Conservation (phyloP, 2,113 vertebrate species). For the Gasterosteus aculeatus region DNA sequence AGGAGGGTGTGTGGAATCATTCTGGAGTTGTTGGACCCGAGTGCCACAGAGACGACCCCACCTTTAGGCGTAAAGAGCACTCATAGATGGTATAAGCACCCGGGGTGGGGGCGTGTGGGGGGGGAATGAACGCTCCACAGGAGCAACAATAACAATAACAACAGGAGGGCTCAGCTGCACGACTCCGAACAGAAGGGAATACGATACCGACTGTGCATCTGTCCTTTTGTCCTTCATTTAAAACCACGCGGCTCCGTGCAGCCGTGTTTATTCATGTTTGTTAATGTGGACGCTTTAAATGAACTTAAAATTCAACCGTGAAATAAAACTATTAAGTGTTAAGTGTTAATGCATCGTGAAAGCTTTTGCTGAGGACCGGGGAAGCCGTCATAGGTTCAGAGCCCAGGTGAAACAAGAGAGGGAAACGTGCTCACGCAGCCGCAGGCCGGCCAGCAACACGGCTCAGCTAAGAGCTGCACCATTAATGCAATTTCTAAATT, state of each 20-base stretch:
- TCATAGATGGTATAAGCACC: slow-evolving; percentile 27
- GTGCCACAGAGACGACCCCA: slow-evolving; percentile 4
- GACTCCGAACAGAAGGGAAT: not conserved
- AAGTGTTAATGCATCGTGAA: not conserved
- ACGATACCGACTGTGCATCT: not conserved
- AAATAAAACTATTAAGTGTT: not conserved
- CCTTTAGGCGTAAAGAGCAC: not conserved
- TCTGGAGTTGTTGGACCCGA: not conserved
- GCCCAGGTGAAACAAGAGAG: not conserved
- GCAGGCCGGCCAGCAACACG: not conserved
- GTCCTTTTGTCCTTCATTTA: slow-evolving; percentile 8
- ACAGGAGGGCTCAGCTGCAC: slow-evolving; percentile 31
- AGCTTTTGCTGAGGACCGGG: not conserved
- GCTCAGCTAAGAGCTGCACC: not conserved
- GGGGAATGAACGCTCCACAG: slow-evolving; percentile 55
- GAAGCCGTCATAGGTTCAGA: not conserved
- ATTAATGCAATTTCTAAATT: slow-evolving; percentile 15
- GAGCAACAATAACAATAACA: slow-evolving; percentile 52
- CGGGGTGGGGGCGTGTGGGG: not conserved
- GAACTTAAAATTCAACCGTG: not conserved
- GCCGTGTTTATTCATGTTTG: not conserved
- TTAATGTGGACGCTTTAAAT: not conserved
- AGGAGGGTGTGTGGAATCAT: not conserved
- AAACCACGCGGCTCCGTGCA: not conserved
- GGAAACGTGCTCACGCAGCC: not conserved